These are phyloP conservation scores for Polydrusus tereticollis DNA, from an alignment of 2,888 invertebrate species.

Conservation along the genomic window DNA sequence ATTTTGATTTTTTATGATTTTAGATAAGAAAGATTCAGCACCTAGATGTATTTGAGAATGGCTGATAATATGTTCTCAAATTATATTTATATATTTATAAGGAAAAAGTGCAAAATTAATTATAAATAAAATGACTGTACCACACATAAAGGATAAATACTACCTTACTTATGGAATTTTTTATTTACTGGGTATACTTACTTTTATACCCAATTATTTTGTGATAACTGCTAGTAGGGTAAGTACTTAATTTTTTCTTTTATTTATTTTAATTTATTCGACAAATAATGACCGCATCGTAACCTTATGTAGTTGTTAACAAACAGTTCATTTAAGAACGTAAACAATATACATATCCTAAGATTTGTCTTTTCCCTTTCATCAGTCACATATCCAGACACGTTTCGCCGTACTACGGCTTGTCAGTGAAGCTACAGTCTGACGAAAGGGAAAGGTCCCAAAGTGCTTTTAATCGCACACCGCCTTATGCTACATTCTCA, in stretches of 20 bases:
- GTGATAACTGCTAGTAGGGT: conserved; percentile 53
- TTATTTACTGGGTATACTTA: conserved; percentile 54
- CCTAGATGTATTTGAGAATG: conserved; percentile 14
- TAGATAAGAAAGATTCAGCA: conserved; percentile 7
- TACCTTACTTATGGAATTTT: conserved; percentile 54
- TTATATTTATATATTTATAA: conserved; percentile 5
- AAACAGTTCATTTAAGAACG: too few species aligned
- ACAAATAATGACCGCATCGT: background rate
- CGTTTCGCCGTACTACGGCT: too few species aligned
- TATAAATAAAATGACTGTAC: conserved; percentile 24
- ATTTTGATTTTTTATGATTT: too few species aligned
- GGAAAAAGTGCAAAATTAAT: conserved; percentile 3
- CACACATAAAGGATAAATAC: conserved; percentile 51
- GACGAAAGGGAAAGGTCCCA: too few species aligned
- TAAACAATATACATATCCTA: too few species aligned
- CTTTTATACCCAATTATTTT: conserved; percentile 52
- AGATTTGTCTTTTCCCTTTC: too few species aligned
- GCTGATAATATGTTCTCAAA: conserved; percentile 29
- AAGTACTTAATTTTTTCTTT: conserved; percentile 24
- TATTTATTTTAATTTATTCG: too few species aligned
- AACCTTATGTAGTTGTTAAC: background rate
- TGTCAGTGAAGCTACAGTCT: too few species aligned
- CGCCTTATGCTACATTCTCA: too few species aligned
- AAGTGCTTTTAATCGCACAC: too few species aligned
- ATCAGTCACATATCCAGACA: too few species aligned